Base-by-base conservation (phyloP, 2,888 invertebrate genomes). In the Nyleta sp. region DNA sequence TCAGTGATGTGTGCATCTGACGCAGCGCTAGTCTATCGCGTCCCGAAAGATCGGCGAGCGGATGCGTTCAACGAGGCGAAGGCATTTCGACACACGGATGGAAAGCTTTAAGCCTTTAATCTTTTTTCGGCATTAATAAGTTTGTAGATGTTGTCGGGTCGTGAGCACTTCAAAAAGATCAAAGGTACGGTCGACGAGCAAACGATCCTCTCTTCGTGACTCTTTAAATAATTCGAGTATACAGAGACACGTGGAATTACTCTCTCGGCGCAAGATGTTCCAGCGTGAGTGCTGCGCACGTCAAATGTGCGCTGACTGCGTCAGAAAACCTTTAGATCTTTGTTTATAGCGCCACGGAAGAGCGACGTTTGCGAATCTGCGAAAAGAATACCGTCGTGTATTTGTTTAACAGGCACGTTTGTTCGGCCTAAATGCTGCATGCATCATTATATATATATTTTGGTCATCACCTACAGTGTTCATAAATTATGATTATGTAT, bases 221-320 rank as follows among this genome's bases (percentile, higher is more conserved):
- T 80, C 76, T 80, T 76, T 80, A 76, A 72, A 80, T 80, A 80
- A 76, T 76, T 79, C 68, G 72, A 75, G 68, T 67, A 71, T 72
- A 76, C 71, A 71, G 57, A 62, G 71, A 79, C 79, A 76, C 79
- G 75, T 79, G 75, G 75, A 71, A 75, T 72, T 75, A 42, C 79
- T 72, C 71, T 60, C 60, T 57, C 57, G 67, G 31, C 68, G 44
- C 72, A 72, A 64, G 67, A 77, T 44, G 64, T 70, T 68, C 31
- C 13, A 55, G 50, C 38, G 40, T 40, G 57, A 62, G 46, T 57
- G 38, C 40, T 2, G 11, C 28, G 35, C 22, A 64, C 59, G 50
- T 74, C 60, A 59, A 74, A 60, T 31, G 73, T 20, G 46, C 50
- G 15, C 59, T 10, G n/a, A 11, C 11, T 7, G 22, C 28, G 50